Evolutionary conservation across 1,140 invertebrate species (phyloP).

Genomic region (Phymorhynchus buccinoides): DNA sequence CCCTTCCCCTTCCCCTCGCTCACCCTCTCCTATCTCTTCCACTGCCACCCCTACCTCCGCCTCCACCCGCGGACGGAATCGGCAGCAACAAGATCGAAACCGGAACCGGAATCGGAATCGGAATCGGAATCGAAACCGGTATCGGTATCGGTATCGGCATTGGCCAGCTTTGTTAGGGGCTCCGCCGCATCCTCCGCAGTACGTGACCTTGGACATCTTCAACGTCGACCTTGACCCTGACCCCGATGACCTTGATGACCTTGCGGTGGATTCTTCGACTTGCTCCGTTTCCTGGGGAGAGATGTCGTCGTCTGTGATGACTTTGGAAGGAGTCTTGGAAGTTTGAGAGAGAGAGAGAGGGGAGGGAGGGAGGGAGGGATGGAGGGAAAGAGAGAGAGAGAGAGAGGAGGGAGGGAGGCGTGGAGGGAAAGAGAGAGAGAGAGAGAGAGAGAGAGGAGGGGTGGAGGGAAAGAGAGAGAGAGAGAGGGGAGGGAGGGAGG

Average conservation of each 20-base stretch:
- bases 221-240: not conserved
- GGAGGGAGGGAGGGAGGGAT: not conserved
- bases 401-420: not conserved
- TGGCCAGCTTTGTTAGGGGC: no score
- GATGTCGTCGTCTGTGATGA: no score
- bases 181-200: not conserved
- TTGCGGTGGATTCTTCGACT: no score
- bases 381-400: no score
- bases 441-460: no score
- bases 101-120: not conserved
- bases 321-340: not conserved
- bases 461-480: no score
- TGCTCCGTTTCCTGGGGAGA: not conserved
- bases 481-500: not conserved
- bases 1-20: slow-evolving; percentile 17
- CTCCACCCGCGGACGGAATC: no score
- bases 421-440: not conserved
- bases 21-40: no score
- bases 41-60: no score
- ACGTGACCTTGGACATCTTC: slow-evolving; percentile 28
- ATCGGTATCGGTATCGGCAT: no score
- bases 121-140: not conserved
- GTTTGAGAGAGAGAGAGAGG: not conserved
- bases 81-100: no score
- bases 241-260: not conserved